phyloP scores from a whole-genome alignment of 2,888 invertebrate species.

The Spilarctia lutea region DNA sequence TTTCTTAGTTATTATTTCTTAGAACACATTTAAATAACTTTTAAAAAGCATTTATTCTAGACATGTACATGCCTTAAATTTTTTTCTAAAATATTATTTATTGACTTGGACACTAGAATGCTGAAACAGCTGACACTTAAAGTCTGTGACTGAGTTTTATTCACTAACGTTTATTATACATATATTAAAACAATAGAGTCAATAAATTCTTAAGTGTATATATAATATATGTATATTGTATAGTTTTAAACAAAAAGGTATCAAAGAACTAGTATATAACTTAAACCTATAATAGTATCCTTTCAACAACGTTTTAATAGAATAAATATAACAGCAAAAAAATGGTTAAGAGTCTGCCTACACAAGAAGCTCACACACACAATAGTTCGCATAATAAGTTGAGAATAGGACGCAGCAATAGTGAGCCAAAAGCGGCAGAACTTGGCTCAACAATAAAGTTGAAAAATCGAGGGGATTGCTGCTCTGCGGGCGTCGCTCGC shows the following conservation, averaged over 20 bases:
- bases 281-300: neutral
- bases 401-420: slow-evolving; percentile 59
- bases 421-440: slow-evolving; percentile 62
- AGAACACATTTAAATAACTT: too few species aligned
- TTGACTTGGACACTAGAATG: neutral
- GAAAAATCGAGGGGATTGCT: slow-evolving; percentile 81
- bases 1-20: neutral
- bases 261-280: neutral
- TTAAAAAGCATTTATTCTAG: neutral
- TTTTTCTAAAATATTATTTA: neutral
- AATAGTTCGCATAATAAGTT: slow-evolving; percentile 69
- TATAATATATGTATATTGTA: too few species aligned
- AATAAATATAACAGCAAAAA: slow-evolving; percentile 37
- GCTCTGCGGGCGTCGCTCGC: slow-evolving; percentile 70
- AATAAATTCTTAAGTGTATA: neutral
- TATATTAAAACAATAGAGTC: neutral
- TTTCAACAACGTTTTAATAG: neutral
- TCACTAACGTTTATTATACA: neutral
- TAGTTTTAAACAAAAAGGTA: neutral
- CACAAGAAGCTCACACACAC: slow-evolving; percentile 49
- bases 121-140: neutral
- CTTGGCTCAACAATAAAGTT: slow-evolving; percentile 81
- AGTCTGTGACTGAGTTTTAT: neutral
- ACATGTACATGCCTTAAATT: neutral
- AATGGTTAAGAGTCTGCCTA: slow-evolving; percentile 41